Evolutionary conservation across 35 echinoderm and acorn worm genomes (phyloP), one percentile per base, ranked within the genome.

Genomic region (Apostichopus parvimensis): DNA sequence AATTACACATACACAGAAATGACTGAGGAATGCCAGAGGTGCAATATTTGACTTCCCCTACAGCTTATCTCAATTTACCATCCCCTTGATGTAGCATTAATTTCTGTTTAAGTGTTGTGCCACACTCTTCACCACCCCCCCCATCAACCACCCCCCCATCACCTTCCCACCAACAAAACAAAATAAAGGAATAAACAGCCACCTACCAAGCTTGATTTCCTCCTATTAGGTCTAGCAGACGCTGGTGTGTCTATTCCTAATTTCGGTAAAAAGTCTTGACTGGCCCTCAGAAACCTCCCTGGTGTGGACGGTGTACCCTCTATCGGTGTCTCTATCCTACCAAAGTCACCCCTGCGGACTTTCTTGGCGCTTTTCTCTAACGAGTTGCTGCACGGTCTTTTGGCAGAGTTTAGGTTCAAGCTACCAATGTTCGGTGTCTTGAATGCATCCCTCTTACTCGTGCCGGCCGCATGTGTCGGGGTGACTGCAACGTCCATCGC

Each of bases 161-260:
- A 45, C 34, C 34, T 45, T 45, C 34, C 34, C 34, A 2, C 34
- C 34, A 45, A 45, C 34, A 0, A 45, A 2, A n/a, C n/a, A 4
- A 45, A 4, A 45, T 45, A 45, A 45, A 45, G 34, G 34, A 45
- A 45, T 4, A 45, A 45, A 45, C 34, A 45, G 34, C 34, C 4
- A 88, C 93, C 93, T 79, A 96, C 94, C 91, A 98, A 65, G 81
- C 97, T 98, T 17, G 93, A 94, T 55, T 96, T 98, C 80, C 93
- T 93, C 23, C 83, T 15, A 90, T 88, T 68, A 25, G 56, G 54
- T 84, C 21, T 18, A 18, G 71, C n/a, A 3, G 25, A 82, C 23
- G 52, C 23, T 80, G 78, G 85, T 87, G 61, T 45, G 64, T 88
- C 86, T 18, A 88, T 72, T 84, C 52, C 81, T 53, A 98, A 98